Conservation (phyloP, 2,888 invertebrate genomes). For the Lasius fuliginosus region DNA sequence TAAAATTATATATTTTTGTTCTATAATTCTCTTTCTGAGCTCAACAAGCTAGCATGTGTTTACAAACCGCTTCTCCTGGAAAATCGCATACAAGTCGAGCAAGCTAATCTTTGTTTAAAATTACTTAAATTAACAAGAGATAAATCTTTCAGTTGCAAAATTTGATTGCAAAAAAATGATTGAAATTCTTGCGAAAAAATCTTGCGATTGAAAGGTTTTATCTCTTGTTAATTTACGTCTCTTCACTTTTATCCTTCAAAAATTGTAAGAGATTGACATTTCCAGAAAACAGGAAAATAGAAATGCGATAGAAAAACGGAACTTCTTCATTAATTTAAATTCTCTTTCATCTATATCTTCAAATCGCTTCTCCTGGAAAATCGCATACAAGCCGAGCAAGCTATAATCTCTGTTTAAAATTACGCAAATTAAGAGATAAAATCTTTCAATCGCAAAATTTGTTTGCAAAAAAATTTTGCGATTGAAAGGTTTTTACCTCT, state of each 20-base stretch:
- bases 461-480: background rate
- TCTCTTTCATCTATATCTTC: background rate
- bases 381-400: background rate
- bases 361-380: background rate
- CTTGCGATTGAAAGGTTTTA: background rate
- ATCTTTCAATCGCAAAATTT: background rate
- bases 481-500: background rate
- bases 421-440: background rate
- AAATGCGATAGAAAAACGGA: background rate
- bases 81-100: background rate
- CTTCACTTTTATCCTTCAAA: background rate
- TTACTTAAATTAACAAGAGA: background rate
- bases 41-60: background rate
- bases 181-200: background rate
- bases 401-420: background rate
- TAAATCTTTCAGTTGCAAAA: background rate
- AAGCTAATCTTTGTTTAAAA: background rate
- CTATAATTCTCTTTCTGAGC: background rate
- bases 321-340: background rate
- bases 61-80: background rate
- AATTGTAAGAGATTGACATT: background rate
- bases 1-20: background rate
- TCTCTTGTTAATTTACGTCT: background rate
- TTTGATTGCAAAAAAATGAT: no score
- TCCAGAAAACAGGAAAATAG: background rate